Conservation (phyloP, 2,888 invertebrate species). For the Chrysomela aeneicollis region DNA sequence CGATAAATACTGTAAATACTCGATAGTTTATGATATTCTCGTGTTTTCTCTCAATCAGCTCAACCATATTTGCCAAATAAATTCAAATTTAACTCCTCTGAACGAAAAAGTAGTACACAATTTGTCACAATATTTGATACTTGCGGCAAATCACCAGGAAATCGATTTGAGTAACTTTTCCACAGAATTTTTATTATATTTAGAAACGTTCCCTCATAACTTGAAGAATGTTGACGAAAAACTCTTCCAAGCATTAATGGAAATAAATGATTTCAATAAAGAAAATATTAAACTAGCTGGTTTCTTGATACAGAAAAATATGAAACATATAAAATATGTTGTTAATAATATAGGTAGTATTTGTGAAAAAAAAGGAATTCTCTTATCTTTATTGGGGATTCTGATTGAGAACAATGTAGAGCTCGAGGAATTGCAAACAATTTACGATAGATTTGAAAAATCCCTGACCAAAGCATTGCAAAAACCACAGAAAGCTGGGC, state of each 20-base stretch:
- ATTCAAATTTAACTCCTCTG: slow-evolving; percentile 41
- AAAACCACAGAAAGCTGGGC: slow-evolving; percentile 75
- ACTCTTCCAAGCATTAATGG: slow-evolving; percentile 66
- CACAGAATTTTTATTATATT: slow-evolving; percentile 65
- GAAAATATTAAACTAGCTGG: slow-evolving; percentile 67
- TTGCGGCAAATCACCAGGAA: slow-evolving; percentile 39
- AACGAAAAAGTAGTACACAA: slow-evolving; percentile 36
- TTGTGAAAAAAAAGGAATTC: slow-evolving; percentile 68
- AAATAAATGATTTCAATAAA: slow-evolving; percentile 65
- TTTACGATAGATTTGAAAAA: slow-evolving; percentile 69
- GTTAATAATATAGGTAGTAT: slow-evolving; percentile 63
- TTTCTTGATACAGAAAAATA: slow-evolving; percentile 66
- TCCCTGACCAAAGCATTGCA: slow-evolving; percentile 71
- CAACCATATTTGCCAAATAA: slow-evolving; percentile 28
- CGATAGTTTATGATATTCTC: slow-evolving; percentile 37
- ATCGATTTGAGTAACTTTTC: slow-evolving; percentile 64
- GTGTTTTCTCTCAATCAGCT: slow-evolving; percentile 45
- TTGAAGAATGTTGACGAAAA: slow-evolving; percentile 63
- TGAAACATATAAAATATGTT: slow-evolving; percentile 62
- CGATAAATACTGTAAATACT: slow-evolving; percentile 22
- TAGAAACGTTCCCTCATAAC: slow-evolving; percentile 69
- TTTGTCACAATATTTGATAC: slow-evolving; percentile 41
- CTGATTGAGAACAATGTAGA: slow-evolving; percentile 62
- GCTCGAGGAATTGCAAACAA: slow-evolving; percentile 62
- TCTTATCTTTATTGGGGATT: slow-evolving; percentile 69